A percentile compares a stretch with the other conserved stretches of the same genome.
phyloP scores from a whole-genome alignment of 2,888 invertebrate species.

The Erpobdella octoculata region DNA sequence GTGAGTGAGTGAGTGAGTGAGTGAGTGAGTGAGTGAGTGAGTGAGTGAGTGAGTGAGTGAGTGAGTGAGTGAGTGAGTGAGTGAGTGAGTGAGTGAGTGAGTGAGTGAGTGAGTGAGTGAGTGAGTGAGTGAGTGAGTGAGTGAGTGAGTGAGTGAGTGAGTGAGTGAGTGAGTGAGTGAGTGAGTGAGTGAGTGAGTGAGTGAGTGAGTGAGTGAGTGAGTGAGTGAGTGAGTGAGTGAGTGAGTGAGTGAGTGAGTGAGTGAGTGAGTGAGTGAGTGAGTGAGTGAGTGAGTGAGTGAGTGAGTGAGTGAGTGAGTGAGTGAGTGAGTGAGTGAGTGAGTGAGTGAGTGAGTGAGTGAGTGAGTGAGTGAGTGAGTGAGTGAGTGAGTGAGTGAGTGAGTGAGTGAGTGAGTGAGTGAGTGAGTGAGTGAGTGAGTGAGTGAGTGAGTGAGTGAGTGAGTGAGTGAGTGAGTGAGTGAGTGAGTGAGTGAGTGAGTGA shows the following conservation, averaged over 20 bases:
- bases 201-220: no score
- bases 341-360: conserved; percentile 24
- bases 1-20: neutral
- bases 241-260: no score
- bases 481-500: neutral
- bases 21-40: neutral
- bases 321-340: neutral
- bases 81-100: no score
- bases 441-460: conserved; percentile 27
- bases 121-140: no score
- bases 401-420: conserved; percentile 28
- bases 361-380: conserved; percentile 7
- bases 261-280: no score
- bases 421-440: conserved; percentile 27
- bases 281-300: neutral
- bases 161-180: no score
- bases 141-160: no score
- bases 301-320: neutral
- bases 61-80: no score
- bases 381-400: conserved; percentile 17
- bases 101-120: no score
- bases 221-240: no score
- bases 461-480: conserved; percentile 5
- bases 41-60: conserved; percentile 12
- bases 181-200: no score